Percentiles rank a stretch among this genome's conserved stretches.
phyloP scores from a whole-genome alignment of 2,797 vertebrate genomes.

The Decapterus maruadsi region DNA sequence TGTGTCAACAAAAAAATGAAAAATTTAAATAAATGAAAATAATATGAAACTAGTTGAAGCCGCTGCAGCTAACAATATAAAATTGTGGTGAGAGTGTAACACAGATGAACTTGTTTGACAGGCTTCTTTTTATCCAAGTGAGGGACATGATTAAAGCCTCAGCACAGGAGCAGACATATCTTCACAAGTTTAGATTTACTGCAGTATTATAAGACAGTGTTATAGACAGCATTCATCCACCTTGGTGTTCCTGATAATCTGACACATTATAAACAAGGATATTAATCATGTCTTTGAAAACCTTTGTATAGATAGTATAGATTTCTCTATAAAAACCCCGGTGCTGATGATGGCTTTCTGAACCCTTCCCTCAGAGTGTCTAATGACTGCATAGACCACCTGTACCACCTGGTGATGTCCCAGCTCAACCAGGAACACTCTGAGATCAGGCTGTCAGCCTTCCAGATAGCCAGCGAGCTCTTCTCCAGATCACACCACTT shows the following conservation, averaged over 20 bases:
- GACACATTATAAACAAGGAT: neutral
- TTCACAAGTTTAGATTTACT: no score
- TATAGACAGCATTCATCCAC: no score
- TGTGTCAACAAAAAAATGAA: neutral
- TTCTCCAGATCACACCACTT: slow-evolving; percentile 93
- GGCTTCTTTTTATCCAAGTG: no score
- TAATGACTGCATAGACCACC: slow-evolving; percentile 86
- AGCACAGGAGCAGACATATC: no score
- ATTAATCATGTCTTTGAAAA: neutral
- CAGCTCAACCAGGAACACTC: slow-evolving; percentile 91
- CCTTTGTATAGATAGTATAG: neutral
- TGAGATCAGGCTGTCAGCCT: slow-evolving; percentile 92
- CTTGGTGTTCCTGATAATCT: neutral
- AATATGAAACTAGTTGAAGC: no score
- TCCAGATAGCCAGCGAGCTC: slow-evolving; percentile 89
- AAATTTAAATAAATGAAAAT: no score
- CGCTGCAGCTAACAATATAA: neutral
- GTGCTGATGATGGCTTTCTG: neutral
- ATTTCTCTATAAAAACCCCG: no score
- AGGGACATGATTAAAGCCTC: no score
- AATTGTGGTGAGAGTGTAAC: no score
- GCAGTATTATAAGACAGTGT: no score
- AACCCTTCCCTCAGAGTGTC: slow-evolving; percentile 83
- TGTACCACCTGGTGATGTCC: slow-evolving; percentile 89
- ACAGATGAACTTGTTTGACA: no score